Conservation (phyloP, 2,797 vertebrate species). For the Myiotriccus ornatus region DNA sequence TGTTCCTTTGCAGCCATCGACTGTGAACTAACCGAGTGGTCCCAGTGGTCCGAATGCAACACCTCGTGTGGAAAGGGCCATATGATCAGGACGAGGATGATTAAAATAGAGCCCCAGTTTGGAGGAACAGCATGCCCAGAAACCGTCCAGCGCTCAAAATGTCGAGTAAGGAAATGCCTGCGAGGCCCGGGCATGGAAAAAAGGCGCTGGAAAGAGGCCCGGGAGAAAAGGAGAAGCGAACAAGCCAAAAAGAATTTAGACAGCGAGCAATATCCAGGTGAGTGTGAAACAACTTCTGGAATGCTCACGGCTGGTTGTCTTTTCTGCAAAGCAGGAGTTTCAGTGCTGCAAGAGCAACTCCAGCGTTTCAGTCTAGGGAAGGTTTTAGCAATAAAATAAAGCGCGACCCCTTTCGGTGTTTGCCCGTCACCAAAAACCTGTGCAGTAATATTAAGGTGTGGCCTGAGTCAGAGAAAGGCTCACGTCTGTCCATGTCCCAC, state of each 20-base stretch:
- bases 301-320: accelerated
- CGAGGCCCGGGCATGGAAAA: conserved; percentile 86
- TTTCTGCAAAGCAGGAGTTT: not conserved
- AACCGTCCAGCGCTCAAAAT: conserved; percentile 91
- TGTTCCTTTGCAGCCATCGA: conserved; percentile 82
- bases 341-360: not conserved
- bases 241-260: conserved; percentile 79
- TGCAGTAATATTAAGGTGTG: not conserved
- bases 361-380: not conserved
- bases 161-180: conserved; percentile 90
- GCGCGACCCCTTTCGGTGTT: not conserved
- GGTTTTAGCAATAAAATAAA: not conserved
- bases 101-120: conserved; percentile 93
- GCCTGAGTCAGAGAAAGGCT: not conserved
- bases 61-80: conserved; percentile 99
- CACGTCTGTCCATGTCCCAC: not conserved
- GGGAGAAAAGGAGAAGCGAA: conserved; percentile 89
- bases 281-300: not conserved
- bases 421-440: not conserved
- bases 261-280: conserved; percentile 87
- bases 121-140: conserved; percentile 90
- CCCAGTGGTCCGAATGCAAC: conserved; percentile 96
- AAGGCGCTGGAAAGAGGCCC: conserved; percentile 88
- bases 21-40: conserved; percentile 92
- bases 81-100: conserved; percentile 88